Evolutionary conservation across 2,888 invertebrate genomes (phyloP), one percentile per base, ranked within the genome.

Genomic region (Lepidocyrtoides sp.): DNA sequence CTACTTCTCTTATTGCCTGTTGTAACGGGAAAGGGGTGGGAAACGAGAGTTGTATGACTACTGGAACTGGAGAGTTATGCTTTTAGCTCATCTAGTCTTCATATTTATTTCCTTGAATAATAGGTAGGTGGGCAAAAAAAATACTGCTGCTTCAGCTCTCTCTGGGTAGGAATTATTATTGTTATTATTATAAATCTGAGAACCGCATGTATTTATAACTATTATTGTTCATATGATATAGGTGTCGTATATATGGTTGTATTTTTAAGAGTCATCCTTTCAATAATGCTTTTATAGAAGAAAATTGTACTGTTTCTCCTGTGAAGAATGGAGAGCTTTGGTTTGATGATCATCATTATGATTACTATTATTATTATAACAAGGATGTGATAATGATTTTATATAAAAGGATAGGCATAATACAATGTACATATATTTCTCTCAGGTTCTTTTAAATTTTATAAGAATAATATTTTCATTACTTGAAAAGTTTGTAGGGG

Each of bases 351-450:
- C 14, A 48, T 48, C 14, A 1, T 72, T 5, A 41, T 36, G 75
- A 75, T 48, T 1, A 48, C 17, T 5, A 69, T 75, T n/a, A 44
- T 75, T 0, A 44, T 69, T n/a, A 20, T 69, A 75, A 44, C 44
- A 23, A 44, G 36, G 75, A 75, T 26, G 75, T 75, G 75, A 44
- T 44, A 75, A 75, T 75, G 48, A 41, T 75, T 75, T 57, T 60
- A 60, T 69, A 69, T 36, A n/a, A 7, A 32, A 7, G 41, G 0
- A 72, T 41, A 41, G 20, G 17, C 8, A 72, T n/a, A n/a, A n/a
- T n/a, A n/a, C n/a, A n/a, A n/a, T n/a, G n/a, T n/a, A n/a, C 17
- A 17, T 72, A 41, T 41, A 1, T 1, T 29, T 32, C 1, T 20
- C n/a, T 66, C 7, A 26, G 4, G 41, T 36, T 41, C 1, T 32